phyloP scores from a whole-genome alignment of 2,888 invertebrate genomes.

The Drosophila picticornis region DNA sequence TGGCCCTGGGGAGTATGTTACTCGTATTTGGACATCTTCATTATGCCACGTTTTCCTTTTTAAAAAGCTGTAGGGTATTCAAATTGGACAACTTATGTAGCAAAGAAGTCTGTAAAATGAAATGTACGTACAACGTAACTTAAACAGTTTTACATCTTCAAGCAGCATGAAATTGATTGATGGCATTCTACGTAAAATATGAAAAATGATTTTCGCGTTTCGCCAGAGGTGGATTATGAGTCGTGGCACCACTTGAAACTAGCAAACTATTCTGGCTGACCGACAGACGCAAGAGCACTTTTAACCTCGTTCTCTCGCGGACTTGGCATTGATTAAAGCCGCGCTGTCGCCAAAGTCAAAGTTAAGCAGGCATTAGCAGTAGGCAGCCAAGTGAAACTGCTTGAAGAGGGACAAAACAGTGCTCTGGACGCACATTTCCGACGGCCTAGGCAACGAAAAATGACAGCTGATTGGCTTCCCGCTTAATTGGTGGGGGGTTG shows the following conservation, averaged over 20 bases:
- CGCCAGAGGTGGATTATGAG: constrained; percentile 53
- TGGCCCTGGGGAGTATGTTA: background rate
- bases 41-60: background rate
- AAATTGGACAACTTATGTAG: constrained; percentile 16
- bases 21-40: background rate
- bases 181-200: constrained; percentile 65
- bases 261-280: constrained; percentile 30
- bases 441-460: constrained; percentile 48
- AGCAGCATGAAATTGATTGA: constrained; percentile 78
- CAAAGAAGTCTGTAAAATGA: constrained; percentile 58
- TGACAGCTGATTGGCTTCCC: constrained; percentile 66
- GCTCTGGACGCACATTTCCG: constrained; percentile 53
- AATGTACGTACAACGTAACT: constrained; percentile 77
- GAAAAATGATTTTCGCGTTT: constrained; percentile 69
- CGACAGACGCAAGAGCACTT: constrained; percentile 1
- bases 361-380: constrained; percentile 72
- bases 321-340: constrained; percentile 70
- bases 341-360: constrained; percentile 74
- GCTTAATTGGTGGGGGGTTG: constrained; percentile 12
- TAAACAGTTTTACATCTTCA: constrained; percentile 77
- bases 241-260: constrained; percentile 38
- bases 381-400: constrained; percentile 15
- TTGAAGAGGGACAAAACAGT: background rate
- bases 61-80: background rate
- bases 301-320: constrained; percentile 58